phyloP scores from a whole-genome alignment of 2,113 vertebrate genomes.

The Ictalurus punctatus region DNA sequence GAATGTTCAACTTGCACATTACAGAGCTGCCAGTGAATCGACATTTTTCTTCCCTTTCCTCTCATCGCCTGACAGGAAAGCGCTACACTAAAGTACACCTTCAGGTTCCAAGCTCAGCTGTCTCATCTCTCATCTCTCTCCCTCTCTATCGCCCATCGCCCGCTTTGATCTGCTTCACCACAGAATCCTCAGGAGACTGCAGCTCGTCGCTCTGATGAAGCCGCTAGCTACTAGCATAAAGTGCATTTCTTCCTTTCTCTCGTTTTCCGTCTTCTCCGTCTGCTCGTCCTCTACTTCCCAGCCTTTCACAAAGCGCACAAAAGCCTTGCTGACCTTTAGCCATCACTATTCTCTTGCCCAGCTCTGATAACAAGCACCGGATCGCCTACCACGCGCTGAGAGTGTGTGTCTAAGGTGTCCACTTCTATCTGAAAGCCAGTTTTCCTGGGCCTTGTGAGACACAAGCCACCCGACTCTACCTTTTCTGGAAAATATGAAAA shows the following conservation, averaged over 20 bases:
- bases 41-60: not conserved
- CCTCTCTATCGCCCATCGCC: constrained; percentile 33
- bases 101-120: constrained; percentile 1
- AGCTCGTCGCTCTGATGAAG: not conserved
- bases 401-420: constrained; percentile 10
- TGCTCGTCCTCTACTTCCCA: constrained; percentile 24
- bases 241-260: not conserved
- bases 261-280: constrained; percentile 26
- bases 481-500: not conserved
- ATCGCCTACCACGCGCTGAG: constrained; percentile 4
- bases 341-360: constrained; percentile 20
- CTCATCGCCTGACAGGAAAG: not conserved
- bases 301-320: constrained; percentile 52
- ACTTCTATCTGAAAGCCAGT: constrained; percentile 10
- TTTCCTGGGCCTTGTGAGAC: not conserved
- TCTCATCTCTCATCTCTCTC: constrained; percentile 8
- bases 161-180: constrained; percentile 48
- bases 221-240: not conserved
- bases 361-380: constrained; percentile 8
- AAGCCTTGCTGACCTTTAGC: constrained; percentile 50
- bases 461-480: not conserved
- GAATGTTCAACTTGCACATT: not conserved
- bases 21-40: constrained; percentile 1
- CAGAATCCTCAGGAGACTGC: constrained; percentile 33
- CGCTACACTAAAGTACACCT: not conserved